These are phyloP conservation scores for Callithrix jacchus DNA, from an alignment of 2,113 vertebrate genomes.

Conservation along the genomic window DNA sequence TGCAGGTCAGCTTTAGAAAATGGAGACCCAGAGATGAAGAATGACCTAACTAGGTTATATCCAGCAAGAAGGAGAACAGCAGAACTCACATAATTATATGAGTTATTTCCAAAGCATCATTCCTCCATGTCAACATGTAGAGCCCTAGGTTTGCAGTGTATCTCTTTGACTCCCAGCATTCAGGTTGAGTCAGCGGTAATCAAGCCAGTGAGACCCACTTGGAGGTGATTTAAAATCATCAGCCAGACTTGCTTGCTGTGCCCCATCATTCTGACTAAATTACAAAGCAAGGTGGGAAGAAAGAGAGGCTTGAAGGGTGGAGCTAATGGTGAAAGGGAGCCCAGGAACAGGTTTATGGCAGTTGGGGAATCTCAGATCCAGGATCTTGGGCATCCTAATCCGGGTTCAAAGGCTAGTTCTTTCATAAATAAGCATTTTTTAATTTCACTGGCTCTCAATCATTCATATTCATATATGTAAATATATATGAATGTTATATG, in stretches of 20 bases:
- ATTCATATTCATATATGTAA: background rate
- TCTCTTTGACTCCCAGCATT: background rate
- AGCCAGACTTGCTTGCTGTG: background rate
- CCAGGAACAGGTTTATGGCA: background rate
- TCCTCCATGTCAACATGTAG: background rate
- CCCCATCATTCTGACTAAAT: background rate
- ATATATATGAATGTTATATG: background rate
- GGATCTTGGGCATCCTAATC: background rate
- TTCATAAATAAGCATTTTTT: background rate
- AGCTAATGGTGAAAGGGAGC: background rate
- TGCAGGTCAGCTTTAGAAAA: background rate
- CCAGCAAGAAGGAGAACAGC: background rate
- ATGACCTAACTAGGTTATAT: background rate
- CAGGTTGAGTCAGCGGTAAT: background rate
- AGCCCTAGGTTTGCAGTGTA: background rate
- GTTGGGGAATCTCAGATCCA: background rate
- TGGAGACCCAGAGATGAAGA: background rate
- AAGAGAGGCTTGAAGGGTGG: background rate
- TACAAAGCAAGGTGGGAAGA: background rate
- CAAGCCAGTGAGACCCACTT: too few species aligned
- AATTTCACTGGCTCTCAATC: background rate
- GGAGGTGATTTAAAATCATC: background rate
- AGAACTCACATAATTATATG: background rate
- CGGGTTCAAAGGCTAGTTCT: background rate
- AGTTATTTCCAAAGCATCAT: background rate